Evolutionary conservation across 2,888 invertebrate genomes (phyloP), one percentile per base, ranked within the genome.

Genomic region (Odontothrips loti): DNA sequence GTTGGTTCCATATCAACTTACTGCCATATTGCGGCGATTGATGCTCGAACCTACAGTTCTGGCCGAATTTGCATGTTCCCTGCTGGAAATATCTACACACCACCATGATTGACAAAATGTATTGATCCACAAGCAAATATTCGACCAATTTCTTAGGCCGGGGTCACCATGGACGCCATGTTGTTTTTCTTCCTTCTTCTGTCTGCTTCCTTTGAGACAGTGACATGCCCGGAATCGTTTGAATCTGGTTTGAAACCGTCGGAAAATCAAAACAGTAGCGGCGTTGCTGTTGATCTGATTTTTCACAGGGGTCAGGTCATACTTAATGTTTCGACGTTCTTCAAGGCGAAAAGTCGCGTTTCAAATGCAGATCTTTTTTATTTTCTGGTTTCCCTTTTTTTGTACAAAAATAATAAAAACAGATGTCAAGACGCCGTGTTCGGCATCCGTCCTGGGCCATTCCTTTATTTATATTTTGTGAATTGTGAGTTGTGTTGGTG

Each of bases 11-110:
- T 17, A 1, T 12, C 0, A n/a, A 68, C 63, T 23, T 68, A 68
- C 68, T 11, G 20, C n/a, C 68, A 23, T 23, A 68, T 23, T 68
- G 68, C 2, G 68, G 68, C 0, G 68, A n/a, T 23, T 23, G 11
- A 68, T 68, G 68, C 27, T 68, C 68, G 11, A 68, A 68, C 23
- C 68, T n/a, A 23, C 68, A 68, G 3, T 23, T 68, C 23, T 68
- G n/a, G 6, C 68, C 68, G 27, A n/a, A 68, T 23, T 23, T 68
- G 23, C 68, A 68, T 23, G n/a, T 23, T n/a, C 68, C 68, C 23
- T 68, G 68, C 68, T 68, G 68, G 23, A 23, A 68, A 23, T n/a
- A 68, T 68, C 68, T 68, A 23, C 68, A 68, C 23, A 68, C 23
- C 11, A 23, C 27, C 68, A 68, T 68, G 68, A 23, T 68, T 68